These are phyloP conservation scores for Dorcus parallelipipedus DNA, from an alignment of 2,888 invertebrate genomes.

Conservation along the genomic window DNA sequence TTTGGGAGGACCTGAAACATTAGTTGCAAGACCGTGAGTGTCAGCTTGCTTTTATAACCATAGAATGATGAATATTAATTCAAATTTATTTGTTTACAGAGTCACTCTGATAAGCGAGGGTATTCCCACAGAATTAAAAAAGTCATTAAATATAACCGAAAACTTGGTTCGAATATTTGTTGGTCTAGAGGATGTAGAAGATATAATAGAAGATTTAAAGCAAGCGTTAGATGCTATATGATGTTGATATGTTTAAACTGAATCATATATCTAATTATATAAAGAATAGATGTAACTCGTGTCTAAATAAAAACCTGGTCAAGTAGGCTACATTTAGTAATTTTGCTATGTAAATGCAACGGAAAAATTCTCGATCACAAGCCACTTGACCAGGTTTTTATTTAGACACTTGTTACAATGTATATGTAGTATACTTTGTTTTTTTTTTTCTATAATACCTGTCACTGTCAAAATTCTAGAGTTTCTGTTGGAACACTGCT, in stretches of 20 bases:
- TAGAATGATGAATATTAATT: neutral
- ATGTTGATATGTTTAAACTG: neutral
- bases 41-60: neutral
- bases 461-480: too few species aligned
- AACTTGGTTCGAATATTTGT: conserved; percentile 83
- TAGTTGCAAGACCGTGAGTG: conserved; percentile 90
- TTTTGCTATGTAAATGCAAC: too few species aligned
- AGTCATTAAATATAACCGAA: conserved; percentile 75
- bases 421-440: too few species aligned
- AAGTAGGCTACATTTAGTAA: too few species aligned
- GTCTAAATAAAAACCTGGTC: too few species aligned
- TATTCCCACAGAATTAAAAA: conserved; percentile 72
- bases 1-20: conserved; percentile 91
- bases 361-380: too few species aligned
- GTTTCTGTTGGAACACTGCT: too few species aligned
- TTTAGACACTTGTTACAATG: too few species aligned
- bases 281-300: too few species aligned
- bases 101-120: conserved; percentile 95
- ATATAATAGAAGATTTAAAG: conserved; percentile 80
- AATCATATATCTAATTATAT: too few species aligned
- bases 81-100: conserved; percentile 49
- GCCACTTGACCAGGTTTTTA: too few species aligned
- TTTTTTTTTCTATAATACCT: too few species aligned
- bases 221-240: conserved; percentile 65
- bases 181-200: conserved; percentile 83